Conservation (phyloP, 64 coral and sea anemone genomes). For the Catalaphyllia jardinei region DNA sequence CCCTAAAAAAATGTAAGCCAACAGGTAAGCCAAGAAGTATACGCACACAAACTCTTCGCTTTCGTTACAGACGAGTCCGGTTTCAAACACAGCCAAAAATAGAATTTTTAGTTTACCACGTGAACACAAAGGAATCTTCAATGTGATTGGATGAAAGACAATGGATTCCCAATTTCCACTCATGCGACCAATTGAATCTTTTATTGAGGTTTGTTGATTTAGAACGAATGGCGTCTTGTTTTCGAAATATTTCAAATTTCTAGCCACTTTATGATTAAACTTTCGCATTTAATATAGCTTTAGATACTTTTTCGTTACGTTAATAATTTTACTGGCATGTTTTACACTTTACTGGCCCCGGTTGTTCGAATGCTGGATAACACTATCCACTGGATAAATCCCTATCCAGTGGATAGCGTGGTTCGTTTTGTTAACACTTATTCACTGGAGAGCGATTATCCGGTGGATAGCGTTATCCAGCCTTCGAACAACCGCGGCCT, state of each 20-base stretch:
- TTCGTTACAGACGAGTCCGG: conserved; percentile 29
- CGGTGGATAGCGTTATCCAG: no score
- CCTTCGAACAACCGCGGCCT: no score
- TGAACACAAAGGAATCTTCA: conserved; percentile 73
- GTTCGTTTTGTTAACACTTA: no score
- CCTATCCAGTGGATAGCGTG: no score
- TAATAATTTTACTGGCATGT: no score
- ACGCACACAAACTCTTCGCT: not conserved
- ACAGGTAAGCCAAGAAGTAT: conserved; percentile 12
- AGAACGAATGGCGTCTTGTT: not conserved
- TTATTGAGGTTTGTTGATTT: not conserved
- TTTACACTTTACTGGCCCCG: no score
- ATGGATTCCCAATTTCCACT: not conserved
- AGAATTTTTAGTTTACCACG: conserved; percentile 53
- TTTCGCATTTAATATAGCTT: not conserved
- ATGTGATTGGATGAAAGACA: conserved; percentile 14
- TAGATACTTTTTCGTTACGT: no score
- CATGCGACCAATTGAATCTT: conserved; percentile 5
- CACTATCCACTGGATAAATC: no score
- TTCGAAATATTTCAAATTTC: not conserved
- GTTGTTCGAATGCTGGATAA: no score
- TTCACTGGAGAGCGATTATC: no score
- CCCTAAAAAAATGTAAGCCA: not conserved
- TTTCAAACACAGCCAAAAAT: conserved; percentile 41
- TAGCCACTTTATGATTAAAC: not conserved